These are phyloP conservation scores for Mastigias papua DNA, from an alignment of 30 jellyfish, hydroid and myxozoan genomes.

Conservation along the genomic window DNA sequence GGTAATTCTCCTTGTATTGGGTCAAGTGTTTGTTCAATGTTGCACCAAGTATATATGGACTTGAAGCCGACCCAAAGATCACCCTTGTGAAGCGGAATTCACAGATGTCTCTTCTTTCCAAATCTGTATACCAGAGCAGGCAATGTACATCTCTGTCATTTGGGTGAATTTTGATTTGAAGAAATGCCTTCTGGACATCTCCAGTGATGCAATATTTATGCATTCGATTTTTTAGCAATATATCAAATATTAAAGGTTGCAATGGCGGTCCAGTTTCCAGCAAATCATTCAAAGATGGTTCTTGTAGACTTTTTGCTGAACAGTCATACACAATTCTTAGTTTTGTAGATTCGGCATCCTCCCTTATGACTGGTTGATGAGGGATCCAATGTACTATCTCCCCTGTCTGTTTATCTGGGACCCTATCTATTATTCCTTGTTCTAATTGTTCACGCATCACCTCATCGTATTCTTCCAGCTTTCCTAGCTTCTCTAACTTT, in stretches of 20 bases:
- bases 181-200: too few relatives aligned
- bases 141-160: slow-evolving; percentile 81
- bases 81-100: too few relatives aligned
- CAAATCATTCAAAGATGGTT: slow-evolving; percentile 88
- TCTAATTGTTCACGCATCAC: slow-evolving; percentile 69
- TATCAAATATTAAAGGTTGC: too few relatives aligned
- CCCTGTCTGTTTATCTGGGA: slow-evolving; percentile 74
- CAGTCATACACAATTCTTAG: slow-evolving; percentile 77
- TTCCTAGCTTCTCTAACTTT: slow-evolving; percentile 42
- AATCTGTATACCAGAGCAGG: slow-evolving; percentile 67
- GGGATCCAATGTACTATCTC: slow-evolving; percentile 74
- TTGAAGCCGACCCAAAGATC: too few relatives aligned
- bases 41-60: slow-evolving; percentile 77
- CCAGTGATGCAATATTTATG: too few relatives aligned
- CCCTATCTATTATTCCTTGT: slow-evolving; percentile 73
- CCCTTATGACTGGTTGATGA: slow-evolving; percentile 74
- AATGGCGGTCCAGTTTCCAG: too few relatives aligned
- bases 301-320: slow-evolving; percentile 58
- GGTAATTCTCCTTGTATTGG: slow-evolving; percentile 15
- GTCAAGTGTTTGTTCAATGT: slow-evolving; percentile 52
- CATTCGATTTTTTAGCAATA: too few relatives aligned
- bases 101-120: slow-evolving; percentile 31
- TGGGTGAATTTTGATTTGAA: slow-evolving; percentile 56
- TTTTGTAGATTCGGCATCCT: too few relatives aligned
- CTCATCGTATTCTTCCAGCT: slow-evolving; percentile 71